phyloP scores from a whole-genome alignment of 2,888 invertebrate genomes.

The Ditula angustiorana region DNA sequence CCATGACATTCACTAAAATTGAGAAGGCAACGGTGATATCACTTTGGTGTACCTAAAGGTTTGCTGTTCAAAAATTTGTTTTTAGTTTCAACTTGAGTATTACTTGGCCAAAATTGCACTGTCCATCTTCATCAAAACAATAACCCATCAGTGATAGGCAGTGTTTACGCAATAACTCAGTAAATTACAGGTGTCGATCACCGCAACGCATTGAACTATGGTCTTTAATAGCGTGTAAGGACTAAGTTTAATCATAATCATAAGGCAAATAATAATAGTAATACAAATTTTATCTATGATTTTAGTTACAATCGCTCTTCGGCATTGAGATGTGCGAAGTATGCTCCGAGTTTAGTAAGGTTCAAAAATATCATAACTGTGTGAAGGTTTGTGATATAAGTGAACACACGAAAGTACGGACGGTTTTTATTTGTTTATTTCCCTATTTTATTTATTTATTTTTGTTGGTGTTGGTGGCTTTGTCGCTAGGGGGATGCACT shows the following conservation, averaged over 20 bases:
- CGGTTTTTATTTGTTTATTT: no score
- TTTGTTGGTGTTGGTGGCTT: no score
- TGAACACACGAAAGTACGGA: not conserved
- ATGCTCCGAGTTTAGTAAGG: conserved; percentile 11
- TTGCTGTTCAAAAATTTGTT: not conserved
- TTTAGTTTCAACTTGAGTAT: not conserved
- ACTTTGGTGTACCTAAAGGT: no score
- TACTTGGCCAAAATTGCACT: not conserved
- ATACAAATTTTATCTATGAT: conserved; percentile 43
- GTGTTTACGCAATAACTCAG: conserved; percentile 18
- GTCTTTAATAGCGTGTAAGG: conserved; percentile 48
- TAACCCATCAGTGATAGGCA: conserved; percentile 20
- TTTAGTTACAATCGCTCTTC: conserved; percentile 7
- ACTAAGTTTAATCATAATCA: conserved; percentile 46
- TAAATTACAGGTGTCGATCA: conserved; percentile 43
- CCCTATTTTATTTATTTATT: no score
- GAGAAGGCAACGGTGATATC: not conserved
- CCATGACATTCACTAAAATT: not conserved
- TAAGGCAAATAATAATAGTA: conserved; percentile 47
- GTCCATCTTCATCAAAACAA: conserved; percentile 30
- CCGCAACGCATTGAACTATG: conserved; percentile 50
- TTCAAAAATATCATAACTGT: conserved; percentile 1
- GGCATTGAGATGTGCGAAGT: conserved; percentile 37
- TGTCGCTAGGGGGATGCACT: no score
- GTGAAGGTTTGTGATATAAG: conserved; percentile 28